Evolutionary conservation across 2,888 invertebrate species (phyloP).

Genomic region (Chrysopilus asiliformis): DNA sequence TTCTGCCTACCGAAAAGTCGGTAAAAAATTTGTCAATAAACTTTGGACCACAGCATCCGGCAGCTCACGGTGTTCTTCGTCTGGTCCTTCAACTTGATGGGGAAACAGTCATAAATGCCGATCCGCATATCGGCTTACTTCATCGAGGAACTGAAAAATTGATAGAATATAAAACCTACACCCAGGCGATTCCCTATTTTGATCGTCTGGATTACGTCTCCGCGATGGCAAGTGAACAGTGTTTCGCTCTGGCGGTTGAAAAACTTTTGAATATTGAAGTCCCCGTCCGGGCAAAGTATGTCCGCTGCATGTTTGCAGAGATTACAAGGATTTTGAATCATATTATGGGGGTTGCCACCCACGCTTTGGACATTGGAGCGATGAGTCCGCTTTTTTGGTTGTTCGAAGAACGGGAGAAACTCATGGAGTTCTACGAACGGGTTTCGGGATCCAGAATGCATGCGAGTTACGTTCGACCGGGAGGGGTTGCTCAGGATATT

Average conservation of each 20-base stretch:
- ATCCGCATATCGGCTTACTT: constrained; percentile 76
- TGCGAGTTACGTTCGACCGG: constrained; percentile 66
- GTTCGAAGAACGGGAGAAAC: constrained; percentile 78
- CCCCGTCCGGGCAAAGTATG: constrained; percentile 66
- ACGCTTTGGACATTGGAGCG: constrained; percentile 70
- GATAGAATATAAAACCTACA: constrained; percentile 78
- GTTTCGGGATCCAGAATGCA: constrained; percentile 75
- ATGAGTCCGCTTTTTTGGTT: constrained; percentile 86
- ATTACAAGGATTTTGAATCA: constrained; percentile 70
- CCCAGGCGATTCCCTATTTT: constrained; percentile 72
- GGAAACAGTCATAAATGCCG: constrained; percentile 63
- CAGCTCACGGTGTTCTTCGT: constrained; percentile 79
- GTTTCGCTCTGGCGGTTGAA: constrained; percentile 66
- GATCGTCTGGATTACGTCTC: constrained; percentile 82
- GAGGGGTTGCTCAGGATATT: constrained; percentile 62
- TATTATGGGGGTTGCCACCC: constrained; percentile 56
- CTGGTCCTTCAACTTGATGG: constrained; percentile 69
- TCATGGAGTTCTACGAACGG: constrained; percentile 74
- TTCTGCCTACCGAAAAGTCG: constrained; percentile 38
- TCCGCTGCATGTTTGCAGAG: constrained; percentile 63
- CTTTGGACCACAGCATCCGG: constrained; percentile 84
- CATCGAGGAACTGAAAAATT: constrained; percentile 84
- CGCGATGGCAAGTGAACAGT: constrained; percentile 68
- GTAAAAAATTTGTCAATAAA: constrained; percentile 58
- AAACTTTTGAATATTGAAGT: constrained; percentile 65